These are phyloP conservation scores for Erinaceus europaeus DNA, from an alignment of 2,113 vertebrate species.

Conservation along the genomic window DNA sequence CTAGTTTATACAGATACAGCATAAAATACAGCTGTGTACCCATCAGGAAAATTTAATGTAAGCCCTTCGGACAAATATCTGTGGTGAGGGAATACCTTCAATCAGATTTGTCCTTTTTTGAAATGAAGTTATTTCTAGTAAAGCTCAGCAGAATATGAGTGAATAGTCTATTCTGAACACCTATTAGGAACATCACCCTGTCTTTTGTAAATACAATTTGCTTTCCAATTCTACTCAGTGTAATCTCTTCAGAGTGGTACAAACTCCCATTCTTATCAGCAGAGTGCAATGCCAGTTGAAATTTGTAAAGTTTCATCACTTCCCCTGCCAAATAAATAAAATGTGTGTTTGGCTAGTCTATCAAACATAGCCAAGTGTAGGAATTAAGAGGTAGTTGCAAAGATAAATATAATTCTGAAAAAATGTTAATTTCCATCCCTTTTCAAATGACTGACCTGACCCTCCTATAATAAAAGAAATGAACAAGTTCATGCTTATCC, in stretches of 20 bases:
- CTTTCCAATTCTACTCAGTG: slow-evolving; percentile 79
- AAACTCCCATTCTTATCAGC: slow-evolving; percentile 80
- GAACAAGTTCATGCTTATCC: slow-evolving; percentile 67
- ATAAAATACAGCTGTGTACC: slow-evolving; percentile 57
- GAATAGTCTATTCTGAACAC: slow-evolving; percentile 76
- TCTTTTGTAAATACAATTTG: slow-evolving; percentile 85
- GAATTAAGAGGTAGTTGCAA: slow-evolving; percentile 79
- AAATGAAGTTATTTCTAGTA: slow-evolving; percentile 79
- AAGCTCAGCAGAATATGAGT: slow-evolving; percentile 75
- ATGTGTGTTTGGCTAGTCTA: slow-evolving; percentile 70
- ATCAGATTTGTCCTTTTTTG: slow-evolving; percentile 75
- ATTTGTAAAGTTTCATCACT: slow-evolving; percentile 75
- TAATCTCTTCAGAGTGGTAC: slow-evolving; percentile 78
- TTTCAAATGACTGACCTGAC: slow-evolving; percentile 71
- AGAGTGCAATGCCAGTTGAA: slow-evolving; percentile 73
- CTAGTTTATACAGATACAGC: slow-evolving; percentile 60
- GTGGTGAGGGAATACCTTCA: slow-evolving; percentile 62
- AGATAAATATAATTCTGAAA: slow-evolving; percentile 70
- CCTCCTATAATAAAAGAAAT: slow-evolving; percentile 73
- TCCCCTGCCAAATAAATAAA: slow-evolving; percentile 72
- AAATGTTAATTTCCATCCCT: slow-evolving; percentile 77
- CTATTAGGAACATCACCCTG: slow-evolving; percentile 79
- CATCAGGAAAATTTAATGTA: slow-evolving; percentile 71
- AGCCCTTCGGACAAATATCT: slow-evolving; percentile 69
- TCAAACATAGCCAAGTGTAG: slow-evolving; percentile 79